These are phyloP conservation scores for Cynocephalus volans DNA, from an alignment of 2,113 vertebrate species.

Conservation along the genomic window DNA sequence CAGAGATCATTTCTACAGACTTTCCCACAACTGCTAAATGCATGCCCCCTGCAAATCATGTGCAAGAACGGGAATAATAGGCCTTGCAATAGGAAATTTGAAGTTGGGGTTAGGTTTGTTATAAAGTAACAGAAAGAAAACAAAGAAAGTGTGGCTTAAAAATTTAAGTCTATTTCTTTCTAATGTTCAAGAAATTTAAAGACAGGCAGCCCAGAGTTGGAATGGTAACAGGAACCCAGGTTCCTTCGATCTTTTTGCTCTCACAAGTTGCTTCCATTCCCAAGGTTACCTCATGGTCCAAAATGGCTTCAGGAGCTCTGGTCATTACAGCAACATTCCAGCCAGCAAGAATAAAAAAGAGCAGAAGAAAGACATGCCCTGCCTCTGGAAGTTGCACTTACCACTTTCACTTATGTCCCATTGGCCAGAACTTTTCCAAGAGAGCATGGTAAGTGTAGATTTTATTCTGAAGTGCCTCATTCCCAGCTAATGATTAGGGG, in stretches of 20 bases:
- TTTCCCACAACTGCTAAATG: neutral
- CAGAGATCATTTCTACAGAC: neutral
- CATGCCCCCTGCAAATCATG: accelerated
- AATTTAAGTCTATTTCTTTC: neutral
- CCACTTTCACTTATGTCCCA: neutral
- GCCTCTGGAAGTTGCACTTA: neutral
- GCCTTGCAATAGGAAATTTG: neutral
- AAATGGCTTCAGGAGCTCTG: neutral
- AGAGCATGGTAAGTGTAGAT: neutral
- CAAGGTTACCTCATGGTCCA: neutral
- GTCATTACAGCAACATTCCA: neutral
- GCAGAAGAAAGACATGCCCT: neutral
- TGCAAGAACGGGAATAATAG: neutral
- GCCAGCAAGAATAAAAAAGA: neutral
- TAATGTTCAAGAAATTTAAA: neutral
- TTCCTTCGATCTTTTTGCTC: neutral
- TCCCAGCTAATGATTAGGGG: neutral
- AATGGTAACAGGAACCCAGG: neutral
- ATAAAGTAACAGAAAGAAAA: neutral
- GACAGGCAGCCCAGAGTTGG: neutral
- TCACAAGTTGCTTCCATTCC: neutral
- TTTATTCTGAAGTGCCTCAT: neutral
- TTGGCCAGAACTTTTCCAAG: neutral
- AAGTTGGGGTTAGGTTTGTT: neutral
- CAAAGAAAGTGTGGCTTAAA: neutral